These are phyloP conservation scores for Romanogobio albipinnatus DNA, from an alignment of 2,113 vertebrate genomes.

Conservation along the genomic window DNA sequence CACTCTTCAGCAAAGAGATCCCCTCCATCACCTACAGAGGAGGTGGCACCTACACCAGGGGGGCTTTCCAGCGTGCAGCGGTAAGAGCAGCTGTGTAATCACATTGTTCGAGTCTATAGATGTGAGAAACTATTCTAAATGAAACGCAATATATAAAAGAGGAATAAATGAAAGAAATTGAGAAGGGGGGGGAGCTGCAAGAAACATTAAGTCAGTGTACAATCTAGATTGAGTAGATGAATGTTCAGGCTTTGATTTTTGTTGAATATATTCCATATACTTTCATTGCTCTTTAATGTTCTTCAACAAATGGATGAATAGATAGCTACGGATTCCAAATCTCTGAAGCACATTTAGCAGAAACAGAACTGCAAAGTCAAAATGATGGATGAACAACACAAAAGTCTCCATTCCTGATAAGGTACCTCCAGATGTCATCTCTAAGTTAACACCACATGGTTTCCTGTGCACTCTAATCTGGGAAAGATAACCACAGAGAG, in stretches of 20 bases:
- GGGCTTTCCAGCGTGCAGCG: conserved; percentile 95
- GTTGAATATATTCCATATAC: neutral
- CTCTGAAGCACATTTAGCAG: neutral
- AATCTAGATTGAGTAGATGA: conserved; percentile 15
- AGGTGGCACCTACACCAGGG: conserved; percentile 95
- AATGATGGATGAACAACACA: conserved; percentile 14
- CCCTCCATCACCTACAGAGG: conserved; percentile 93
- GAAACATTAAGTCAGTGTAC: neutral
- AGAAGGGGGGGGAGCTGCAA: too few relatives aligned
- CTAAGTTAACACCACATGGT: conserved; percentile 1
- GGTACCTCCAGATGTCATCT: conserved; percentile 23
- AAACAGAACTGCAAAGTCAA: neutral
- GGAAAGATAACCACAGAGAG: neutral
- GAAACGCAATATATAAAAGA: neutral
- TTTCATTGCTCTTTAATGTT: neutral
- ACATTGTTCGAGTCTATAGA: neutral
- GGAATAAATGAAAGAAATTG: neutral
- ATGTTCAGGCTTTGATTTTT: conserved; percentile 13
- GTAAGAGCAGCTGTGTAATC: conserved; percentile 76
- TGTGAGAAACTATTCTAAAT: conserved; percentile 2
- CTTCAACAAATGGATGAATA: neutral
- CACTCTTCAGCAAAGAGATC: conserved; percentile 91
- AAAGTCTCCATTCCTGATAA: conserved; percentile 2
- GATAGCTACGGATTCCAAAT: neutral
- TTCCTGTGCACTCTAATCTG: neutral